These are phyloP conservation scores for Apamea monoglypha DNA, from an alignment of 2,888 invertebrate species.

Conservation along the genomic window DNA sequence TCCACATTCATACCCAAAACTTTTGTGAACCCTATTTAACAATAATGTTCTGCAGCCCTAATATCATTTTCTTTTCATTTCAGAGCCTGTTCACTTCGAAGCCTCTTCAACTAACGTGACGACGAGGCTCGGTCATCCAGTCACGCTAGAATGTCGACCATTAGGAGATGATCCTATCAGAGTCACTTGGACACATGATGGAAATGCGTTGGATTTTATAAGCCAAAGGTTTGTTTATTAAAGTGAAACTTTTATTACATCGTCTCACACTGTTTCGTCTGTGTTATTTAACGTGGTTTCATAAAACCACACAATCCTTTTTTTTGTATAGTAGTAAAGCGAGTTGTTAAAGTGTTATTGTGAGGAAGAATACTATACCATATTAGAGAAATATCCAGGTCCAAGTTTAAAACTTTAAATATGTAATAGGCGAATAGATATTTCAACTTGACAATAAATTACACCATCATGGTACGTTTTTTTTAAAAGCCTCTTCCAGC, in stretches of 20 bases:
- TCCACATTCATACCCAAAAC: no score
- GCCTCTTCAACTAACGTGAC: constrained; percentile 93
- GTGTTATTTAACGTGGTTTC: no score
- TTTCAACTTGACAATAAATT: not conserved
- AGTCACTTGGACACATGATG: constrained; percentile 94
- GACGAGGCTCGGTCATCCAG: constrained; percentile 93
- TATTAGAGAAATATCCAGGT: not conserved
- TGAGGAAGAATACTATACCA: not conserved
- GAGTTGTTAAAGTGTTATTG: not conserved
- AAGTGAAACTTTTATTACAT: no score
- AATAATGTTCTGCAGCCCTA: not conserved
- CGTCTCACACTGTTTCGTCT: no score
- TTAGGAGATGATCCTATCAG: constrained; percentile 96
- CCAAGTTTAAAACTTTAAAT: not conserved
- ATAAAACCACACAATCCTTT: no score
- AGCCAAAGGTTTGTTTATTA: constrained; percentile 79
- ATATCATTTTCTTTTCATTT: not conserved
- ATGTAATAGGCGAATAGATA: not conserved
- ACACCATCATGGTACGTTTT: no score
- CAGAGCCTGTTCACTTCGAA: constrained; percentile 94
- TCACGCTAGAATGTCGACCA: constrained; percentile 93
- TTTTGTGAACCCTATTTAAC: not conserved
- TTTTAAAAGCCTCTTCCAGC: not conserved
- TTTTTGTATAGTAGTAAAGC: constrained; percentile 89
- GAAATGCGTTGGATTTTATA: constrained; percentile 90